Evolutionary conservation across 2,797 vertebrate genomes (phyloP), one percentile per base, ranked within the genome.

Genomic region (Poecilia gillii): DNA sequence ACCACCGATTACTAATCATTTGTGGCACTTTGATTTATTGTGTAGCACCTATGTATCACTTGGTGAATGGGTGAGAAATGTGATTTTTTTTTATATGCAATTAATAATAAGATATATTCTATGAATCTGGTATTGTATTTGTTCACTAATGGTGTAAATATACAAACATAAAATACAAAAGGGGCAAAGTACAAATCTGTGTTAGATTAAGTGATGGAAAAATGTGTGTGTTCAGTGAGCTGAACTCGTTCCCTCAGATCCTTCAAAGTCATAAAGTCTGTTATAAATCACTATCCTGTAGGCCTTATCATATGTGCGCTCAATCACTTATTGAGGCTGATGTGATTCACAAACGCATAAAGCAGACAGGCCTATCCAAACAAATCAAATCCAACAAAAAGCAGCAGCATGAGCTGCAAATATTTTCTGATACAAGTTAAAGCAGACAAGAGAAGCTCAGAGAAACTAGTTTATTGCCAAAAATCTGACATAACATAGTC

Each of bases 381-480:
- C 70, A 87, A 81, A 86, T 85, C 79, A 89, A 87, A 91, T 86
- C 75, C 85, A 51, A 71, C 80, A 46, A 82, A 83, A 85, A 84
- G 73, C 73, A 78, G 85, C 6, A 72, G 77, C 81, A 33, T 83
- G 45, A 57, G 55, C 18, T 33, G 76, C 72, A 73, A 83, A 75
- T 53, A 28, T 74, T 31, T 75, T 73, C 68, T 76, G 59, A 84
- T 55, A 41, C 64, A 57, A 66, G 73, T 64, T 33, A 73, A 49
- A 72, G 31, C 45, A 46, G 33, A 9, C n/a, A 41, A 74, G 41
- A 74, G 62, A 64, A 78, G 70, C 46, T 41, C 16, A 77, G 82
- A 70, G 1, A 70, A 43, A 41, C 66, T 41, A 25, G 23, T 71
- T 71, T 28, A 46, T 16, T 46, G 25, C 43, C 14, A n/a, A n/a